These are phyloP conservation scores for Neotragus pygmaeus DNA, from an alignment of 2,113 vertebrate genomes.

Conservation along the genomic window DNA sequence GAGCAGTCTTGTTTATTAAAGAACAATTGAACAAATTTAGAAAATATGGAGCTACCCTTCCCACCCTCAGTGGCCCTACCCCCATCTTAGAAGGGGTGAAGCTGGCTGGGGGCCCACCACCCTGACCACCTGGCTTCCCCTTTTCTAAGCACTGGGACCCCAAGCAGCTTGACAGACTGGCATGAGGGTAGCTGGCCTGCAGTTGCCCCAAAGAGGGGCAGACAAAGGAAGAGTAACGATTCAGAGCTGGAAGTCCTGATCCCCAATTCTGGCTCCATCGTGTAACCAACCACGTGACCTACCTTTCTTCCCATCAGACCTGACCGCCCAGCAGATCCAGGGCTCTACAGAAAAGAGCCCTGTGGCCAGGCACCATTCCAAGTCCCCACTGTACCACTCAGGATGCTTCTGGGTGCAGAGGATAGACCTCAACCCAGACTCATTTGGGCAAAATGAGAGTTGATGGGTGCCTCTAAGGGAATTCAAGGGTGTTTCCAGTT, in stretches of 20 bases:
- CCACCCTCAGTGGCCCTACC: rapidly evolving
- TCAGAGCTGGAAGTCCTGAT: rapidly evolving
- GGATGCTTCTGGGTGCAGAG: background rate
- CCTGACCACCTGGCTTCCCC: rapidly evolving
- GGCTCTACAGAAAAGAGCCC: background rate
- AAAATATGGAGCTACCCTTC: background rate
- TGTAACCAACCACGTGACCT: rapidly evolving
- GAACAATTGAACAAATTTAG: background rate
- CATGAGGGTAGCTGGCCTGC: background rate
- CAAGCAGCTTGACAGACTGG: background rate
- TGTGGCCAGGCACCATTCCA: rapidly evolving
- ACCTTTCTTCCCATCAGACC: background rate
- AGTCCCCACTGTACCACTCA: rapidly evolving
- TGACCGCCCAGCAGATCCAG: rapidly evolving
- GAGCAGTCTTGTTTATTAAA: background rate
- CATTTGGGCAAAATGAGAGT: background rate
- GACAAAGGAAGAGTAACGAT: background rate
- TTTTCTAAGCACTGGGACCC: background rate
- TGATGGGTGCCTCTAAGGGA: rapidly evolving
- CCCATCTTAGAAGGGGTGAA: background rate
- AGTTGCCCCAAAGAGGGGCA: background rate
- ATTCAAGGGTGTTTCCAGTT: background rate
- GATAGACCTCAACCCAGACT: background rate
- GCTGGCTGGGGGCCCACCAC: rapidly evolving
- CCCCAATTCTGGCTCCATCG: background rate